Base-by-base conservation (phyloP, 2,113 vertebrate species). In the Neotoma lepida region DNA sequence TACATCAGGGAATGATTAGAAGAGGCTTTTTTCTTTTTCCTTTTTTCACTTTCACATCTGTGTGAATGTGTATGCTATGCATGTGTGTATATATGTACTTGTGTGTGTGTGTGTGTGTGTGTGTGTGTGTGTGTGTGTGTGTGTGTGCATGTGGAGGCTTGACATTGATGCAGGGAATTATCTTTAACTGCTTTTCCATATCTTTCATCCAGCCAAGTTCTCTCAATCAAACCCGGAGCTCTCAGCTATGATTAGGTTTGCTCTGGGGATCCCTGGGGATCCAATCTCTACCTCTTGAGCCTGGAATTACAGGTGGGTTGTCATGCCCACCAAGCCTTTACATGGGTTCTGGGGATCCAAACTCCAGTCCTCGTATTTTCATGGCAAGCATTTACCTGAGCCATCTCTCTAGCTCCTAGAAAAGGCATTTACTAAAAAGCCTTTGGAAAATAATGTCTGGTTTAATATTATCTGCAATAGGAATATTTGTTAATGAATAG, bases 401-500 rank as follows among this genome's bases (percentile, higher is more conserved):
- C 28, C 9, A 64, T 30, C 41, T 64, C 58, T 5, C 58, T 1
- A 46, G 14, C 17, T n/a, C 66, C 63, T 51, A 68, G 44, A 70
- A 51, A 64, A 70, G 30, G 30, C 63, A 33, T 61, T 63, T 71
- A 81, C 18, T 1, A 7, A 89, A 44, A 93, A 89, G 20, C 7
- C 74, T 28, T 71, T 88, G 70, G 39, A 93, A 88, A 51, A 95
- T 84, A 90, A 90, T 49, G 8, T 91, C 56, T 56, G 89, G 82
- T 94, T 82, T 8, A 35, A 44, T 20, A 0, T 70, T 49, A 41
- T 41, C 41, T 4, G 46, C 1, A 46, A 33, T 54, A 61, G 88
- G 44, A 90, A 70, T 22, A 84, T 93, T 94, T 56, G 26, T 92
- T 86, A 90, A 93, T 61, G 8, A 5, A 49, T 0, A 39, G 46